phyloP scores from a whole-genome alignment of 2,113 vertebrate species.

The Vulpes vulpes region DNA sequence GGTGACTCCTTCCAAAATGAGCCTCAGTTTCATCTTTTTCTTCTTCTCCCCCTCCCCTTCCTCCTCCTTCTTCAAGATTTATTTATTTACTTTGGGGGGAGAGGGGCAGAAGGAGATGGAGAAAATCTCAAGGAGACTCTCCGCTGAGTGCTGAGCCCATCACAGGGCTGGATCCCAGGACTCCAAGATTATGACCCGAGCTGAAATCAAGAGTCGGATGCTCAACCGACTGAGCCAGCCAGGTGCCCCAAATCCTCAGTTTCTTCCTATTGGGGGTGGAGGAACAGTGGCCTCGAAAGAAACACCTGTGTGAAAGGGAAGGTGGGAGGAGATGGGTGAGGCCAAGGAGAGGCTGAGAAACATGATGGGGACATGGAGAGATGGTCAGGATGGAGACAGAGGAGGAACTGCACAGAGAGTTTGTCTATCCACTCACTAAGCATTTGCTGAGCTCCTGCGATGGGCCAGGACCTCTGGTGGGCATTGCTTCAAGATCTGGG shows the following conservation, averaged over 20 bases:
- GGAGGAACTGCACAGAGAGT: not conserved
- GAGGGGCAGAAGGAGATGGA: not conserved
- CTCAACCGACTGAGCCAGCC: not conserved
- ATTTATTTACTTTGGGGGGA: not conserved
- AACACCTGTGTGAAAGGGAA: not conserved
- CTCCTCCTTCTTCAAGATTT: not conserved
- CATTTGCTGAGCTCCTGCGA: not conserved
- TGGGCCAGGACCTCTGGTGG: not conserved
- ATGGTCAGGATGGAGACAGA: not conserved
- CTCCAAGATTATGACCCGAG: not conserved
- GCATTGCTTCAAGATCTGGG: not conserved
- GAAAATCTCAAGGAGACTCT: not conserved
- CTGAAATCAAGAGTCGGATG: not conserved
- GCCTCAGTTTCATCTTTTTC: not conserved
- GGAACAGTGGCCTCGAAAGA: not conserved
- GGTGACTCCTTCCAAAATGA: not conserved
- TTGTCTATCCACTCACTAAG: no score
- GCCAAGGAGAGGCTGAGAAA: conserved; percentile 9
- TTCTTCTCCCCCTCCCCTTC: no score
- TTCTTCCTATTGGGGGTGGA: not conserved
- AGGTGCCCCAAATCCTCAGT: not conserved
- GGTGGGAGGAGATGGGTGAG: not conserved
- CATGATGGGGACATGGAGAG: not conserved
- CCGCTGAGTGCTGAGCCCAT: not conserved
- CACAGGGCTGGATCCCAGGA: not conserved